Evolutionary conservation across 2,888 invertebrate species (phyloP).

Genomic region (Girardia tigrina): DNA sequence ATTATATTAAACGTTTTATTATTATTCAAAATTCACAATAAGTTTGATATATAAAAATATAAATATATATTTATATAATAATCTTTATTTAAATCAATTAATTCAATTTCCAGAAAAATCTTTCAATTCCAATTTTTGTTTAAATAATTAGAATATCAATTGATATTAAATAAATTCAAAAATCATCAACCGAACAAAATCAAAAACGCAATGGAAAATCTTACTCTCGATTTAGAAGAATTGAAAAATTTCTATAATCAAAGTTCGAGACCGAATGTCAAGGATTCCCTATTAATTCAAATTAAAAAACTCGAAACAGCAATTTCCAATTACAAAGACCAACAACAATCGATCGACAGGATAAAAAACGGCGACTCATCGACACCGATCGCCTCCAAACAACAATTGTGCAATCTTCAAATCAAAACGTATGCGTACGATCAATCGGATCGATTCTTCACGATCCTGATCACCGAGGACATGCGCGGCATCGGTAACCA

Average conservation of each 20-base stretch:
- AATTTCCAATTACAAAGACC: conserved; percentile 51
- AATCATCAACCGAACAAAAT: no score
- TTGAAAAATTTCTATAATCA: conserved; percentile 57
- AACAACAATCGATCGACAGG: not conserved
- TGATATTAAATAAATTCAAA: no score
- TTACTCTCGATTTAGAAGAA: conserved; percentile 64
- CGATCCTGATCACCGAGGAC: conserved; percentile 65
- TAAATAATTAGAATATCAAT: no score
- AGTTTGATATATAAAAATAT: no score
- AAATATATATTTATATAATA: no score
- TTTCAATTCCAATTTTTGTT: no score
- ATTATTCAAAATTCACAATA: no score
- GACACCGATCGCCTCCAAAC: conserved; percentile 26
- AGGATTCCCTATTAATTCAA: conserved; percentile 62
- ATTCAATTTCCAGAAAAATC: no score
- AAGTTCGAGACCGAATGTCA: conserved; percentile 60
- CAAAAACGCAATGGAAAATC: conserved; percentile 37
- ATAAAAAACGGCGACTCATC: conserved; percentile 24
- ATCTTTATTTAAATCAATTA: no score
- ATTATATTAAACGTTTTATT: no score
- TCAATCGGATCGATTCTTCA: conserved; percentile 71
- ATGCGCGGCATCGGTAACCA: conserved; percentile 61
- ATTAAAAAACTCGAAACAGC: conserved; percentile 63
- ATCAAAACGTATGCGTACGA: conserved; percentile 70
- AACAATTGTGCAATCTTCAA: conserved; percentile 56